Base-by-base conservation (phyloP, 1,140 invertebrate genomes). In the Neodiprion fabricii region DNA sequence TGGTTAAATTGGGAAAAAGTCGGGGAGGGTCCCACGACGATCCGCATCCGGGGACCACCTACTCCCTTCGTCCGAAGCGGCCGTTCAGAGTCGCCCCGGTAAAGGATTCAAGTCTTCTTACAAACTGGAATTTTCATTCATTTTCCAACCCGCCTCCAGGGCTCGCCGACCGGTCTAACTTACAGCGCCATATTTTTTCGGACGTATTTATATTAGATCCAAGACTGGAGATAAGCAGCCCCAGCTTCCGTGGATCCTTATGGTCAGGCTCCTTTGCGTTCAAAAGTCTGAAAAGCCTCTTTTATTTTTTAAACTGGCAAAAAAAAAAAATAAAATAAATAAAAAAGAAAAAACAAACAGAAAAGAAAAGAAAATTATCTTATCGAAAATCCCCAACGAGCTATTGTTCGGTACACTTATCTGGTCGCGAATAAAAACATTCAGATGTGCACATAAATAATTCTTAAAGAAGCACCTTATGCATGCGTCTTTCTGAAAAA, bases 41-140 rank as follows among this genome's bases (percentile, higher is more conserved):
- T 40, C 28, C 28, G 53, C 53, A 17, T 17, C 3, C 53, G 53
- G 11, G 11, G 53, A 61, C 53, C 53, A 61, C 53, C 53, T 61
- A 61, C 53, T 61, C n/a, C 53, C n/a, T 61, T 61, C n/a, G 11
- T 61, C 4, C 11, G 53, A 14, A 61, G n/a, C 11, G 53, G 53
- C n/a, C 11, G 53, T 14, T 14, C 11, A 61, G 11, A 61, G 5
- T 17, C 11, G 11, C 11, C n/a, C 53, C 9, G 11, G 53, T 61
- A 61, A 40, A 40, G 28, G 28, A 40, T 40, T 40, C 28, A 40
- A 40, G 28, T 40, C 28, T 40, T 40, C 28, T 40, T 61, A 61
- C 11, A 61, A 61, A 61, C 11, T 61, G 53, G 53, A 61, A 61
- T 61, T 61, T 61, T 61, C 53, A 61, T 61, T 61, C 53, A 61